Evolutionary conservation across 1,140 invertebrate species (phyloP).

Genomic region (Cherax destructor): DNA sequence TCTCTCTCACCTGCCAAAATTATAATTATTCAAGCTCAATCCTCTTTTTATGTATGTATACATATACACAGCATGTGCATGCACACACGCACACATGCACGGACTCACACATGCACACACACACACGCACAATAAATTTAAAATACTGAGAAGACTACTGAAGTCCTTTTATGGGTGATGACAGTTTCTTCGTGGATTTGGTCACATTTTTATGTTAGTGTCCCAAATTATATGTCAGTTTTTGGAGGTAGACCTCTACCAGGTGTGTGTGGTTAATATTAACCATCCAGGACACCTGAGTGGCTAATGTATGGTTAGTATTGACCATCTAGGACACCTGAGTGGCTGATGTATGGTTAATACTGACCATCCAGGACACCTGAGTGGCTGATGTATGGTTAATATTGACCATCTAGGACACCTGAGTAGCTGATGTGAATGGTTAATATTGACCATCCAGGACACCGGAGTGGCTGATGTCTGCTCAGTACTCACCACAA

Average conservation of each 20-base stretch:
- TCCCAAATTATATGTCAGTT: conserved; percentile 47
- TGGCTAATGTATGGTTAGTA: too few species aligned
- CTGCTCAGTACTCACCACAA: too few species aligned
- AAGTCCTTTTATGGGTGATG: conserved; percentile 25
- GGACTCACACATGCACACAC: conserved; percentile 25
- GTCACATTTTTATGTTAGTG: conserved; percentile 53
- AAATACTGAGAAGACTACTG: conserved; percentile 12
- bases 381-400: too few species aligned
- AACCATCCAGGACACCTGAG: conserved; percentile 26
- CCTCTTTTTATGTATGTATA: conserved; percentile 35
- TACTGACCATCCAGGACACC: conserved; percentile 44
- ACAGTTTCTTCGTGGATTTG: conserved; percentile 31
- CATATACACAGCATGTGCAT: conserved; percentile 44
- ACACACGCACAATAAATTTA: conserved; percentile 29
- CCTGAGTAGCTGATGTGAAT: not conserved
- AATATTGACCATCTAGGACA: too few species aligned
- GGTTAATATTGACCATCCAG: conserved; percentile 53
- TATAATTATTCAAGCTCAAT: too few species aligned
- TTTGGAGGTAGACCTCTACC: conserved; percentile 40
- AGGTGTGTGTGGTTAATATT: conserved; percentile 53
- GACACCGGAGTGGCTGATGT: not conserved
- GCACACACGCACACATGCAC: conserved; percentile 34
- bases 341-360: conserved; percentile 15
- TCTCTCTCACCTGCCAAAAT: too few species aligned
- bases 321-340: too few species aligned